Evolutionary conservation across 2,888 invertebrate species (phyloP), one percentile per base, ranked within the genome.

Genomic region (Dasypogon diadema): DNA sequence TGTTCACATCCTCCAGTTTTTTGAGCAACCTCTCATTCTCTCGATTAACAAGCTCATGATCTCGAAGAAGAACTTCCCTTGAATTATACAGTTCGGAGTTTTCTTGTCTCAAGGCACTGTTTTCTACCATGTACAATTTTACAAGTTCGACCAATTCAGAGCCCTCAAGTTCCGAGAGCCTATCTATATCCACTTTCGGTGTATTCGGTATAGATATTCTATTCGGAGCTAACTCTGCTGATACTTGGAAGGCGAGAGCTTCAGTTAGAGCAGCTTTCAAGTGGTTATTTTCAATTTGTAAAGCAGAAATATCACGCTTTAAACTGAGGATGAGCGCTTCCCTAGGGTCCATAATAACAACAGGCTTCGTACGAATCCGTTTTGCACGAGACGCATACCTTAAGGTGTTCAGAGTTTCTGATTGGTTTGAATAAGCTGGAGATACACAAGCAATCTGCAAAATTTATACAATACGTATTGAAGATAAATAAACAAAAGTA

Each of bases 261-360:
- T 90, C 90, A 1, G 89, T 88, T 1, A 94, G 84, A 0, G 93
- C 93, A 6, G 93, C 89, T 79, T 94, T 88, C 2, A 98, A 87
- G 81, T 96, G 96, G 78, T 94, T 92, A 84, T 98, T 98, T 87
- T 98, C 97, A 77, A 91, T 91, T 81, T 95, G 91, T 14, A 98
- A 87, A 0, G 93, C 92, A 76, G 91, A 92, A 6, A 97, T 92
- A 87, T 97, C 97, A 51, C 95, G 88, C 85, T 96, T 96, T 78
- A 98, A 85, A 80, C 93, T 95, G 51, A 97, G 84, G 78, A 98
- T 97, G 12, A 97, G 87, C 2, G 96, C 95, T 84, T 98, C 98
- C 78, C 97, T 88, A 0, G 97, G 96, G 84, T 98, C 97, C 96
- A 98, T 97, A 85, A 96, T 93, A 24, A 98, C 92, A 16, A 97